Evolutionary conservation across 2,888 invertebrate species (phyloP).

Genomic region (Acrocera orbiculus): DNA sequence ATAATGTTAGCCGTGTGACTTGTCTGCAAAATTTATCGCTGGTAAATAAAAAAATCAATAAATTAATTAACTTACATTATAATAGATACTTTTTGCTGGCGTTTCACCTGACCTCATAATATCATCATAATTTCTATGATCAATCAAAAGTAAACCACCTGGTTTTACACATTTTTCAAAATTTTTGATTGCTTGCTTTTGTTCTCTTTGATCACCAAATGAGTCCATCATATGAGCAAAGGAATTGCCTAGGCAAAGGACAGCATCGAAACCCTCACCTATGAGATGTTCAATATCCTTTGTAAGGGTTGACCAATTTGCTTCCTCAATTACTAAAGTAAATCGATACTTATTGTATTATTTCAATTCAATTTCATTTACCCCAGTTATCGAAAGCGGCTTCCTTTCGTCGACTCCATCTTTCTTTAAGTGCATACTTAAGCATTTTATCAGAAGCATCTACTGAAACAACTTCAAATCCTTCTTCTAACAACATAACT

Average conservation of each 20-base stretch:
- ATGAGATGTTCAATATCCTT: slow-evolving; percentile 47
- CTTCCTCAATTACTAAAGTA: slow-evolving; percentile 81
- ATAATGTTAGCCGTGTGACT: slow-evolving; percentile 65
- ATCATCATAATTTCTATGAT: slow-evolving; percentile 76
- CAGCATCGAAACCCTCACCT: slow-evolving; percentile 62
- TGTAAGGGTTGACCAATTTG: slow-evolving; percentile 70
- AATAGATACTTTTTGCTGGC: slow-evolving; percentile 71
- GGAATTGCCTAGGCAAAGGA: slow-evolving; percentile 78
- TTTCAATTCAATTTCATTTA: slow-evolving; percentile 32
- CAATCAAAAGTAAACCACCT: slow-evolving; percentile 67
- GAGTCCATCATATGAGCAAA: slow-evolving; percentile 77
- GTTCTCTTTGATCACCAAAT: slow-evolving; percentile 59
- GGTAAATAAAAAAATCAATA: slow-evolving; percentile 1
- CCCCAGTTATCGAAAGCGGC: slow-evolving; percentile 68
- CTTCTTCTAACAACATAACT: slow-evolving; percentile 72
- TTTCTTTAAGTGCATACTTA: slow-evolving; percentile 68
- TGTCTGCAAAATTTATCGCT: slow-evolving; percentile 39
- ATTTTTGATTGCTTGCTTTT: slow-evolving; percentile 59
- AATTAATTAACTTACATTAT: slow-evolving; percentile 78
- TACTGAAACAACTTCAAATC: slow-evolving; percentile 67
- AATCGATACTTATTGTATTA: no score
- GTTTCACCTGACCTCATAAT: slow-evolving; percentile 60
- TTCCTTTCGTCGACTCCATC: slow-evolving; percentile 70
- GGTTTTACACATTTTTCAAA: slow-evolving; percentile 70
- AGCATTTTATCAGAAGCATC: slow-evolving; percentile 90